A percentile compares a stretch with the other conserved stretches of the same genome.
These are phyloP conservation scores for Thunnus thynnus DNA, from an alignment of 2,113 vertebrate genomes.

Conservation along the genomic window DNA sequence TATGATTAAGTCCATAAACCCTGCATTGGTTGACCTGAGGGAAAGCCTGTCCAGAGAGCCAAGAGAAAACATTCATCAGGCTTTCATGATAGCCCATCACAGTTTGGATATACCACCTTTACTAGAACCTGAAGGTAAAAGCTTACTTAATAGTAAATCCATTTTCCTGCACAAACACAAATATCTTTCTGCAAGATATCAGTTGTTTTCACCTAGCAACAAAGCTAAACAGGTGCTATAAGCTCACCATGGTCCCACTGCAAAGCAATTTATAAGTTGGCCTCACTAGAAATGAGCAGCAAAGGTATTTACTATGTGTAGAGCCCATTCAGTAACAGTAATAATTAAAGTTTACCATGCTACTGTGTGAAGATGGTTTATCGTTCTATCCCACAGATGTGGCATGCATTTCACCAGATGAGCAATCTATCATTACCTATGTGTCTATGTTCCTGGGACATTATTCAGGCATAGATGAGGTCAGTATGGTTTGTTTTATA, in stretches of 20 bases:
- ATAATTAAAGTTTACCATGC: neutral
- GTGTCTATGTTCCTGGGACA: slow-evolving; percentile 91
- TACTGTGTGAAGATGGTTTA: neutral
- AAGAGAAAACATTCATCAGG: slow-evolving; percentile 88
- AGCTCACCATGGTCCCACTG: neutral
- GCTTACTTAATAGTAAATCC: neutral
- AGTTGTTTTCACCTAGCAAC: no score
- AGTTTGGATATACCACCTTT: slow-evolving; percentile 89
- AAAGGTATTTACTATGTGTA: neutral
- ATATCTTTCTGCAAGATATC: neutral
- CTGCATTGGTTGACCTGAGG: slow-evolving; percentile 90
- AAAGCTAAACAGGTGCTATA: neutral
- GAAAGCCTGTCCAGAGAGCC: slow-evolving; percentile 86
- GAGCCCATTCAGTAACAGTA: no score
- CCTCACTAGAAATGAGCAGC: neutral
- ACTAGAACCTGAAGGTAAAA: slow-evolving; percentile 91
- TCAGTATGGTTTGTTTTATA: slow-evolving; percentile 59
- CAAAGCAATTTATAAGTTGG: neutral
- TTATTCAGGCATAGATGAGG: slow-evolving; percentile 85
- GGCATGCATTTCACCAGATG: slow-evolving; percentile 87
- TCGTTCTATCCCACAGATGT: slow-evolving; percentile 82
- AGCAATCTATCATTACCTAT: slow-evolving; percentile 92
- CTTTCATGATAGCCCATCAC: slow-evolving; percentile 87
- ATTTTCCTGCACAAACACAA: neutral
- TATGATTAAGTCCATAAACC: slow-evolving; percentile 90